Percentiles rank a stretch among this genome's conserved stretches.
Evolutionary conservation across 2,888 invertebrate genomes (phyloP).

Genomic region (Clusia tigrina): DNA sequence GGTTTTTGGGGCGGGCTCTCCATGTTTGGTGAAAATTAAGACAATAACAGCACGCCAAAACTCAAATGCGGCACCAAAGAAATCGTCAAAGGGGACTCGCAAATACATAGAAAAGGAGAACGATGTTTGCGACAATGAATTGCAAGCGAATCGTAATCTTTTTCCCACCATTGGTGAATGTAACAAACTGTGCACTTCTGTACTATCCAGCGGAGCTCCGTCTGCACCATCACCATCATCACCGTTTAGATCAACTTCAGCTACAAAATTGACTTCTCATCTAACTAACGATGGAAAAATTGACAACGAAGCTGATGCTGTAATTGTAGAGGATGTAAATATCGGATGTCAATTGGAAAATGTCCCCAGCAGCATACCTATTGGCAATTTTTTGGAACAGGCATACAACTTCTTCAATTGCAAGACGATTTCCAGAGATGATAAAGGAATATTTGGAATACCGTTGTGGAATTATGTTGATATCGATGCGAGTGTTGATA

Average conservation of each 20-base stretch:
- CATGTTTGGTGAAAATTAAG: conserved; percentile 40
- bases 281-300: background rate
- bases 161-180: conserved; percentile 32
- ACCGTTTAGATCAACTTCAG: background rate
- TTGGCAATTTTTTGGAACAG: conserved; percentile 36
- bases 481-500: conserved; percentile 28
- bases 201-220: background rate
- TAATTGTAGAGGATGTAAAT: conserved; percentile 31
- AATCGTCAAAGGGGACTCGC: conserved; percentile 34
- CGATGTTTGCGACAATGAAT: conserved; percentile 24
- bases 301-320: conserved; percentile 31
- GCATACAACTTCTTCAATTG: conserved; percentile 28
- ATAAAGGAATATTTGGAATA: conserved; percentile 35
- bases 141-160: conserved; percentile 29
- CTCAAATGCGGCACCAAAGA: conserved; percentile 34
- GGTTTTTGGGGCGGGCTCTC: conserved; percentile 40
- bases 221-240: background rate
- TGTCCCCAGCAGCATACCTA: conserved; percentile 23
- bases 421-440: conserved; percentile 11
- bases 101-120: conserved; percentile 29
- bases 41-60: conserved; percentile 33
- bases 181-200: background rate
- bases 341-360: conserved; percentile 13
- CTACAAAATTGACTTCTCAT: background rate
- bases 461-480: conserved; percentile 40